Evolutionary conservation across 1,140 invertebrate species (phyloP), one percentile per base, ranked within the genome.

Genomic region (Latrodectus geometricus): DNA sequence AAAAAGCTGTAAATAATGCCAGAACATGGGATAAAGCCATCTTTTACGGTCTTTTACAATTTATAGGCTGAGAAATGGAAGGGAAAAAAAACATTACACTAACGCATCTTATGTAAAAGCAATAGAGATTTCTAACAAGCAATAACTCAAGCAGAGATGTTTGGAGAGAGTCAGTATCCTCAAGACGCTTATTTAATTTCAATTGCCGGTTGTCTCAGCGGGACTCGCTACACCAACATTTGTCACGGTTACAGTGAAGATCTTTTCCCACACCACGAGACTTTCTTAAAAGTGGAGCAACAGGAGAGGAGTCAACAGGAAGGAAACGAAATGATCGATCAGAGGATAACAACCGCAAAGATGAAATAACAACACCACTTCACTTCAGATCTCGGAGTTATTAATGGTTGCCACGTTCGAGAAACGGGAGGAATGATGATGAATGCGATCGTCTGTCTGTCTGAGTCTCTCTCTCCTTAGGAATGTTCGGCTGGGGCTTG

Each of bases 301-400:
- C 65, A 80, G 66, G 68, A 23, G 17, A 9, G 48, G 50, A 80
- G 23, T 48, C 56, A 78, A 78, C 56, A 49, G 35, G 76, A 78
- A 48, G 20, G 21, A 0, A 9, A 21, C n/a, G 9, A 11, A 61
- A 74, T 74, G 66, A 80, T 80, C 78, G 78, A 80, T 80, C 78
- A 17, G 11, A 17, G 48, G 66, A 54, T 70, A 80, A 80, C 78
- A 80, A 80, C 78, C 78, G 49, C 78, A 21, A 70, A 80, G 65
- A 80, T 80, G 78, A 80, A 80, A 80, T 80, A 80, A 69, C 66
- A 80, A 80, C 78, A 70, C 66, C 50, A 80, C 65, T 78, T 78
- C 76, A 48, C 21, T 54, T 14, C 7, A 78, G 56, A 23, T 61
- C 54, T 48, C 20, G 35, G 76, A 21, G 23, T 78, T 78, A 78